These are phyloP conservation scores for Nothoprocta pentlandii DNA, from an alignment of 2,113 vertebrate species.

Conservation along the genomic window DNA sequence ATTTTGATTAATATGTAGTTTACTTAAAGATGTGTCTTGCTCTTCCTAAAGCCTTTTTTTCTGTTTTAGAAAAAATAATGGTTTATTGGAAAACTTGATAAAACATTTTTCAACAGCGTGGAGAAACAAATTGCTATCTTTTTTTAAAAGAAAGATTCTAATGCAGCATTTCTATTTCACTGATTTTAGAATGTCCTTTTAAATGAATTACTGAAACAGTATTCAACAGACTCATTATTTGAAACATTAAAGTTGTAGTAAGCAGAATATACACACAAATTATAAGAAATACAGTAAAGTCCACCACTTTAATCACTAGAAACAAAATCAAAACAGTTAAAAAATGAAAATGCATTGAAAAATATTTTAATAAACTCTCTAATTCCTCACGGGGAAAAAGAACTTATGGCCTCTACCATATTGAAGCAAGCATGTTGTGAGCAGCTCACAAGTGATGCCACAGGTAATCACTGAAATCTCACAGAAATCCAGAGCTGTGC, in stretches of 20 bases:
- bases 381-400: neutral
- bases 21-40: neutral
- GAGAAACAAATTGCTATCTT: neutral
- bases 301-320: neutral
- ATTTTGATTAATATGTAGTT: neutral
- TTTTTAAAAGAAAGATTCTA: neutral
- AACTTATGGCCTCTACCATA: neutral
- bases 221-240: neutral
- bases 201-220: neutral
- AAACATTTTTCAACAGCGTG: neutral
- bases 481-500: accelerated
- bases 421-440: neutral
- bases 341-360: neutral
- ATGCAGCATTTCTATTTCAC: neutral
- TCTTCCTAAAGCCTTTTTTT: neutral
- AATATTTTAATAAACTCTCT: neutral
- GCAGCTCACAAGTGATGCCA: neutral
- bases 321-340: neutral
- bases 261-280: neutral
- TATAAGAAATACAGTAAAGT: neutral
- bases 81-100: neutral
- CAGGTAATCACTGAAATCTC: neutral
- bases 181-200: neutral
- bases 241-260: neutral
- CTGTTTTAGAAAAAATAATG: neutral